A percentile compares a stretch with the other conserved stretches of the same genome.
These are phyloP conservation scores for Stegostoma tigrinum DNA, from an alignment of 2,113 vertebrate species.

Conservation along the genomic window DNA sequence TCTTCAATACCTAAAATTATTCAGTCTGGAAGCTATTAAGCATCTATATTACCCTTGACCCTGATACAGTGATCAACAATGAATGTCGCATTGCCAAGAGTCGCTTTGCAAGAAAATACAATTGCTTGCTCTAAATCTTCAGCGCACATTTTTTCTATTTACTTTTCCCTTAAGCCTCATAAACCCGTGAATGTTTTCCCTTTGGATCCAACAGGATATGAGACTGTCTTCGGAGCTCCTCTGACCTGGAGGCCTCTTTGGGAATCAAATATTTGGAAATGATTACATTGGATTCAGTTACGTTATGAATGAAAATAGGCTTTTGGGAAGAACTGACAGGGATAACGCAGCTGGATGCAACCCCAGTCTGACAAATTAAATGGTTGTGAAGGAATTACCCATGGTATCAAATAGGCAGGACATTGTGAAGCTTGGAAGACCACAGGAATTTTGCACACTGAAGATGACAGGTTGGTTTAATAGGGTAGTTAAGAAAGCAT, in stretches of 20 bases:
- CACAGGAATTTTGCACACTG: too few relatives aligned
- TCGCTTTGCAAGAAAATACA: background rate
- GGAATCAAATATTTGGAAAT: background rate
- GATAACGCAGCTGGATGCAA: background rate
- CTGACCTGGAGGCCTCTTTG: conserved; percentile 34
- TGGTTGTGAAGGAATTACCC: background rate
- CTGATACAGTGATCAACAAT: background rate
- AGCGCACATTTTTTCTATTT: conserved; percentile 36
- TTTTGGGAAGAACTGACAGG: background rate
- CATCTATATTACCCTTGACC: background rate
- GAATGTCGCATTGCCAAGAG: conserved; percentile 12
- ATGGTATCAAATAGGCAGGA: background rate
- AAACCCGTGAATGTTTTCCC: conserved; percentile 50
- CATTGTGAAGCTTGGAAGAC: too few relatives aligned
- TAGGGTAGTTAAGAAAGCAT: too few relatives aligned
- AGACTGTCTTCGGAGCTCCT: conserved; percentile 47
- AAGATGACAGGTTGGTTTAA: too few relatives aligned
- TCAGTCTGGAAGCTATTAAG: conserved; percentile 12
- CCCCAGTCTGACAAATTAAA: background rate
- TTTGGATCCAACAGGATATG: conserved; percentile 46
- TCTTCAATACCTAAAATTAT: background rate
- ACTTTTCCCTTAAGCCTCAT: conserved; percentile 42
- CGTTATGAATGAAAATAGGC: background rate
- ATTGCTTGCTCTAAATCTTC: conserved; percentile 11
- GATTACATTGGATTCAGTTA: background rate